Conservation (phyloP, 2,797 vertebrate species). For the Molossus alvarezi region DNA sequence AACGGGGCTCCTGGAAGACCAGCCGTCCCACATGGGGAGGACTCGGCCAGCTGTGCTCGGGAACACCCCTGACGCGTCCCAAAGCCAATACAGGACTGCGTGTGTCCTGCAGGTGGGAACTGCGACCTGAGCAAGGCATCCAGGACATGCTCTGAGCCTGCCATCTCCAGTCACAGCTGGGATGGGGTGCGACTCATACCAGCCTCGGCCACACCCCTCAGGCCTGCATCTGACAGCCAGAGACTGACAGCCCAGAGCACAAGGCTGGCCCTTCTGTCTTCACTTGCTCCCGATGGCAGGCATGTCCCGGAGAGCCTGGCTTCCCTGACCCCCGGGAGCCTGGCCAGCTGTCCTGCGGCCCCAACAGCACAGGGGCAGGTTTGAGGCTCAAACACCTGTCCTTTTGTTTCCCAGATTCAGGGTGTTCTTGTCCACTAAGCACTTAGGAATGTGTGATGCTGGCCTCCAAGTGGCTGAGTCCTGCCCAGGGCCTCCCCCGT, state of each 20-base stretch:
- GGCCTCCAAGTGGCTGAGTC: neutral
- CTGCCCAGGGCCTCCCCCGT: neutral
- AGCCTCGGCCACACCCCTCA: fast-evolving
- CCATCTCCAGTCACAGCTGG: neutral
- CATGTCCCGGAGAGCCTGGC: fast-evolving
- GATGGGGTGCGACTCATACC: neutral
- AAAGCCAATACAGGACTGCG: neutral
- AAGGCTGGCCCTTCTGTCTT: neutral
- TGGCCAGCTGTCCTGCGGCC: fast-evolving
- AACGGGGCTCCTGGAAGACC: neutral
- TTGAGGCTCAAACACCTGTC: fast-evolving
- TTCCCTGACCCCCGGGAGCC: fast-evolving
- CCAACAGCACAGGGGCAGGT: neutral
- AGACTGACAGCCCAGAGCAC: too few relatives aligned
- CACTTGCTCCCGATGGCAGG: fast-evolving
- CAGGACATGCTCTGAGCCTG: neutral
- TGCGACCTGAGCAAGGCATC: too few relatives aligned
- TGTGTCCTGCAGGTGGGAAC: fast-evolving
- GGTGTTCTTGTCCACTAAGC: neutral
- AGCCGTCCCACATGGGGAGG: too few relatives aligned
- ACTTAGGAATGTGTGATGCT: neutral
- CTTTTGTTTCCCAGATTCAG: neutral
- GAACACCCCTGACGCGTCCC: neutral
- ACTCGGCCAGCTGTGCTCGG: fast-evolving
- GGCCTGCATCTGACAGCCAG: fast-evolving